Percentiles rank a stretch among this genome's conserved stretches.
Conservation (phyloP, 2,113 vertebrate species). For the Hydropotes inermis region DNA sequence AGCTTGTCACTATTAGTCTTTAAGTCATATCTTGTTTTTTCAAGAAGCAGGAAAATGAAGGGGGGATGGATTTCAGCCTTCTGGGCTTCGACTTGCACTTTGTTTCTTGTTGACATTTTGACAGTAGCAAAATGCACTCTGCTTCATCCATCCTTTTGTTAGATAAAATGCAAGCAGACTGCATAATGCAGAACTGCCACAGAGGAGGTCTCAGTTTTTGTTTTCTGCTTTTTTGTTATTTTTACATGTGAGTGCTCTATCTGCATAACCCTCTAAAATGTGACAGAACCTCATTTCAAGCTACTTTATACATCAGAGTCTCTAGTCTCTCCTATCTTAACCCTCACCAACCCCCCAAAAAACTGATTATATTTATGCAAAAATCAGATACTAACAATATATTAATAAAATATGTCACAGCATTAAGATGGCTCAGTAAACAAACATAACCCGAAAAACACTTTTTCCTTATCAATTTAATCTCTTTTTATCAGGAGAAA, state of each 20-base stretch:
- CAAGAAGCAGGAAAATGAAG: not conserved
- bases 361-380: not conserved
- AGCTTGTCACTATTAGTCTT: not conserved
- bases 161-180: not conserved
- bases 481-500: conserved; percentile 10
- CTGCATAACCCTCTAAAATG: not conserved
- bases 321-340: not conserved
- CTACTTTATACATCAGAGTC: not conserved
- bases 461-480: not conserved
- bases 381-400: conserved; percentile 8
- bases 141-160: not conserved
- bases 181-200: not conserved
- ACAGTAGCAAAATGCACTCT: not conserved
- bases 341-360: not conserved
- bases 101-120: not conserved
- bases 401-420: not conserved
- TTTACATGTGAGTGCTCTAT: not conserved
- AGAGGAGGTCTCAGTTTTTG: not conserved
- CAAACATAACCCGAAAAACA: not conserved
- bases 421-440: not conserved
- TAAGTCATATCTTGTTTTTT: not conserved
- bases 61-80: conserved; percentile 32
- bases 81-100: not conserved
- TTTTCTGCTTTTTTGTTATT: not conserved
- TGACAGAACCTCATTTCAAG: not conserved